Evolutionary conservation across 53 echinoderm and acorn worm genomes (phyloP).

Genomic region (Luidia sarsii): DNA sequence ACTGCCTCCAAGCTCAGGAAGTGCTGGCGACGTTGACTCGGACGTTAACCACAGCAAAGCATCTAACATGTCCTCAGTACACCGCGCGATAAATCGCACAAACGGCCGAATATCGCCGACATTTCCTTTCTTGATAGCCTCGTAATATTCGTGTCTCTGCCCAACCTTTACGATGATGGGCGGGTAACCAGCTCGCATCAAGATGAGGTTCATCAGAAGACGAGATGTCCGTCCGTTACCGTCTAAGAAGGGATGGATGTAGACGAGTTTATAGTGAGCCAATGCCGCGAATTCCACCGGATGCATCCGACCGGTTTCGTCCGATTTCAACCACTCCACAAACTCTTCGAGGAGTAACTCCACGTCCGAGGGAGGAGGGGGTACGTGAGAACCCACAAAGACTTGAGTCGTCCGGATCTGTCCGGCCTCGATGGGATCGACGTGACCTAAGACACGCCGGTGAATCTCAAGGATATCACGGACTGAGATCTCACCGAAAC

Average conservation of each 20-base stretch:
- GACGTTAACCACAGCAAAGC: constrained; percentile 77
- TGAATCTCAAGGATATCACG: constrained; percentile 87
- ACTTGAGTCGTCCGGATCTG: constrained; percentile 86
- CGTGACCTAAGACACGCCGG: constrained; percentile 81
- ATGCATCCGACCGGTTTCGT: constrained; percentile 72
- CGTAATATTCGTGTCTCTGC: constrained; percentile 85
- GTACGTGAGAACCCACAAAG: constrained; percentile 89
- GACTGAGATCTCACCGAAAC: constrained; percentile 77
- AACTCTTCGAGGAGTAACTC: constrained; percentile 81
- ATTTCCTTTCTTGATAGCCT: constrained; percentile 80
- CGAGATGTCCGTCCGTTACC: constrained; percentile 95
- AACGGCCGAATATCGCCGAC: constrained; percentile 91
- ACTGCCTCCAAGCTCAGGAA: constrained; percentile 65
- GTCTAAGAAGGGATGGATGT: constrained; percentile 94
- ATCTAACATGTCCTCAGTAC: constrained; percentile 82
- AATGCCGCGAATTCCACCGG: constrained; percentile 93
- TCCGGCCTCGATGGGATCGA: constrained; percentile 88
- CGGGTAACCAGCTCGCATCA: constrained; percentile 86
- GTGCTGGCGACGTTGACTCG: constrained; percentile 29
- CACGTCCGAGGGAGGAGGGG: constrained; percentile 75
- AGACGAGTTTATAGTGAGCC: constrained; percentile 91
- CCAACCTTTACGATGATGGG: constrained; percentile 85
- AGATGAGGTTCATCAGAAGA: constrained; percentile 88
- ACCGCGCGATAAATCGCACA: constrained; percentile 82
- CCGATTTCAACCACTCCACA: constrained; percentile 86